phyloP scores from a whole-genome alignment of 2,888 invertebrate genomes.

The Leuctra nigra region DNA sequence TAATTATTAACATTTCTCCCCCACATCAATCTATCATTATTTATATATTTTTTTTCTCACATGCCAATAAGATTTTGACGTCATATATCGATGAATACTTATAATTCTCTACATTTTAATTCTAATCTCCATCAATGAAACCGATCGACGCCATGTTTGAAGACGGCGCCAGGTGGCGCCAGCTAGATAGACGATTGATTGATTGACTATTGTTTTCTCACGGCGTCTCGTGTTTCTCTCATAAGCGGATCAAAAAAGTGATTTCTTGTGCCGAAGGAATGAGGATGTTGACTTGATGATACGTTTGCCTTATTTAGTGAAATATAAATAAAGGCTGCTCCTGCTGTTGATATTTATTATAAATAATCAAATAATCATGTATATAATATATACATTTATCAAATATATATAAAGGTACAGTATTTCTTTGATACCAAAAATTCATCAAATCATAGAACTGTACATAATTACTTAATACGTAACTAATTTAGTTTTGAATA shows the following conservation, averaged over 20 bases:
- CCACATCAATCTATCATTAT: background rate
- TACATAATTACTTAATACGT: slow-evolving; percentile 20
- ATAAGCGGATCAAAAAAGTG: slow-evolving; percentile 3
- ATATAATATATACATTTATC: slow-evolving; percentile 23
- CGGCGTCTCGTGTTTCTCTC: no score
- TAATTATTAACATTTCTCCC: slow-evolving; percentile 10
- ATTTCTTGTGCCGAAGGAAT: slow-evolving; percentile 19
- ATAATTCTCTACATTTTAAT: no score
- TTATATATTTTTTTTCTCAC: slow-evolving; percentile 8
- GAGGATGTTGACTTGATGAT: slow-evolving; percentile 23
- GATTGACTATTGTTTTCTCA: no score
- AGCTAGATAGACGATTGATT: no score
- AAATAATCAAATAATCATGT: slow-evolving; percentile 22
- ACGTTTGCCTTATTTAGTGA: slow-evolving; percentile 28
- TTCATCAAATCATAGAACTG: slow-evolving; percentile 16
- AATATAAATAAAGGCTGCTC: slow-evolving; percentile 25
- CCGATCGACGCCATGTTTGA: no score
- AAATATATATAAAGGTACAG: slow-evolving; percentile 18
- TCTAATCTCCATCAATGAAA: no score
- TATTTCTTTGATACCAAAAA: slow-evolving; percentile 25
- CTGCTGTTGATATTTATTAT: slow-evolving; percentile 26
- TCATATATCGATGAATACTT: no score
- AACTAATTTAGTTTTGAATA: no score
- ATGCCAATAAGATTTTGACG: no score
- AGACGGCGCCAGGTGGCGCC: no score